These are phyloP conservation scores for Phataginus tetradactyla DNA, from an alignment of 2,797 vertebrate species.

Conservation along the genomic window DNA sequence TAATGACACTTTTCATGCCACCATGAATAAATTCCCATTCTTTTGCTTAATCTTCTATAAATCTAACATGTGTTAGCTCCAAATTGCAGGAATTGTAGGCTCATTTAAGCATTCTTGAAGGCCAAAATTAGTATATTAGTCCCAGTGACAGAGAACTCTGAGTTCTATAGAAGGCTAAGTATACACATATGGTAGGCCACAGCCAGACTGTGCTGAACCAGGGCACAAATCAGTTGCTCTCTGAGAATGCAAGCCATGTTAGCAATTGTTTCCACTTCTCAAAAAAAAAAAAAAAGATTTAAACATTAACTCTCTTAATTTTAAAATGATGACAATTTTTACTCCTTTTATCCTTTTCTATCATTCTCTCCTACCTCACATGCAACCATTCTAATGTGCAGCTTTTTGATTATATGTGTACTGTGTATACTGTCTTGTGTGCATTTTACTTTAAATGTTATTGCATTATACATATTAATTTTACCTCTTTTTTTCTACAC, in stretches of 20 bases:
- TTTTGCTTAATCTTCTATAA: not conserved
- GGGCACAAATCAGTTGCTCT: not conserved
- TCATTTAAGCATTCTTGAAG: conserved; percentile 10
- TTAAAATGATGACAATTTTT: conserved; percentile 30
- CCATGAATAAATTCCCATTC: conserved; percentile 3
- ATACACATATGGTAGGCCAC: not conserved
- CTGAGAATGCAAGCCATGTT: not conserved
- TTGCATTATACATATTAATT: not conserved
- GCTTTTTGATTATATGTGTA: not conserved
- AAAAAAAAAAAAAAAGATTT: not conserved
- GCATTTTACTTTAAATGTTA: conserved; percentile 20
- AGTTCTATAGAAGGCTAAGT: not conserved
- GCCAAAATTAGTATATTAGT: not conserved
- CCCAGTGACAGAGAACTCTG: not conserved
- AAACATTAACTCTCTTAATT: not conserved
- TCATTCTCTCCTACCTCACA: not conserved
- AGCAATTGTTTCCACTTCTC: not conserved
- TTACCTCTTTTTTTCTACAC: not conserved
- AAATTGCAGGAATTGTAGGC: not conserved
- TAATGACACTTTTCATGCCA: not conserved
- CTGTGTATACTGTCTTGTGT: not conserved
- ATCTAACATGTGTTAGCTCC: not conserved
- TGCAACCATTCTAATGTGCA: not conserved
- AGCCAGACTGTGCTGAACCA: not conserved
- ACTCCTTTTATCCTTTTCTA: not conserved